Base-by-base conservation (phyloP, 2,113 vertebrate genomes). In the Polypterus senegalus region DNA sequence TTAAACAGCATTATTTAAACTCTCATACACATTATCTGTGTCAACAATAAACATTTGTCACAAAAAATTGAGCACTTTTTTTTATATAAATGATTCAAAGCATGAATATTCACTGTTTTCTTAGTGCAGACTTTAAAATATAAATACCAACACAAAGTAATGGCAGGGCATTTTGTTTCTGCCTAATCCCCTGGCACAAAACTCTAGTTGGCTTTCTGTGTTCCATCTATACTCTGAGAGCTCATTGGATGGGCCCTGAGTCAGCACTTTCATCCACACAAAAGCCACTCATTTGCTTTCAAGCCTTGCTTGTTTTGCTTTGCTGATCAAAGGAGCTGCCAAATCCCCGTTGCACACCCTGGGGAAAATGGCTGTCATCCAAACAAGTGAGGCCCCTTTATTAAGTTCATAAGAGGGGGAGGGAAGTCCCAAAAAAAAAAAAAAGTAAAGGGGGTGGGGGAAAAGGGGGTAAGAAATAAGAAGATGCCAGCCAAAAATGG, bases 251-350 rank as follows among this genome's bases (percentile, higher is more conserved):
- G 66, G 62, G 66, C 56, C 67, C 74, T 83, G 81, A 86, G 83
- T 89, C 88, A 78, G 88, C 86, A 89, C 76, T 82, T 87, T 73
- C 76, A 67, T 61, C 54, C 54, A 75, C 78, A 83, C 82, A 87
- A 88, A 27, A 87, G 81, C 81, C 80, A 78, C 77, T 86, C 86
- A 83, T 88, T 89, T 77, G 73, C 70, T 79, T 82, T 81, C 81
- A 88, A 85, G 79, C 85, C 86, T 78, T 77, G 80, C 86, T 88
- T 86, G 85, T 86, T 92, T 90, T 88, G 86, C 86, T 91, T 85
- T 90, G 84, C 80, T 91, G 86, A 91, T 91, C 89, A 92, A 92
- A 93, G 88, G 73, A 83, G 63, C 77, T 83, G 83, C 85, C 80
- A 87, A 87, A 83, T 80, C 84, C 85, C 79, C 80, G 77, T 73